These are phyloP conservation scores for Apogon hyalosoma DNA, from an alignment of 2,797 vertebrate genomes.

Conservation along the genomic window DNA sequence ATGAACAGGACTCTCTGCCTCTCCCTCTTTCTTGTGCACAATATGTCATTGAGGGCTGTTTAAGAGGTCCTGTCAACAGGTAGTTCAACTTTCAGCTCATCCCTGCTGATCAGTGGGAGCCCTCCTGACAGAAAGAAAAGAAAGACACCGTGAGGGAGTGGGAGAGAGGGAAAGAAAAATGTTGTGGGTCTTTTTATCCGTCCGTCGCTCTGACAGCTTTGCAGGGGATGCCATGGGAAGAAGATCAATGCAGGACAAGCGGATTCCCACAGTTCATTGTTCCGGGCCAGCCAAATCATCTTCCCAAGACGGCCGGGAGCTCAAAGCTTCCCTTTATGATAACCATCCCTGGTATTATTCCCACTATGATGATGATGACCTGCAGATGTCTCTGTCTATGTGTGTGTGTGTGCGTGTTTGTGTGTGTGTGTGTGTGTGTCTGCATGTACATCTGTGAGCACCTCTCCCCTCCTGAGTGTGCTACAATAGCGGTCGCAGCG, in stretches of 20 bases:
- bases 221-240: constrained; percentile 79
- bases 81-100: constrained; percentile 89
- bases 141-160: constrained; percentile 74
- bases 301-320: constrained; percentile 81
- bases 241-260: constrained; percentile 86
- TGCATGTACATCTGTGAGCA: constrained; percentile 56
- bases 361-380: constrained; percentile 82
- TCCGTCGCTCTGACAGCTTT: constrained; percentile 81
- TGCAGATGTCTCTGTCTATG: constrained; percentile 80
- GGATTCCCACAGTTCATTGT: constrained; percentile 89
- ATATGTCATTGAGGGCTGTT: constrained; percentile 89
- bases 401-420: constrained; percentile 35
- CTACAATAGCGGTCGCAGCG: constrained; percentile 80
- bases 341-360: constrained; percentile 85
- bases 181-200: constrained; percentile 82
- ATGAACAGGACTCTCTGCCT: constrained; percentile 70
- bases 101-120: constrained; percentile 77
- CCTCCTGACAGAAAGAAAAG: constrained; percentile 76
- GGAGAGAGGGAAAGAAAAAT: constrained; percentile 77
- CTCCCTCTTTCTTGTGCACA: constrained; percentile 77
- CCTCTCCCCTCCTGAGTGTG: constrained; percentile 65
- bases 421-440: constrained; percentile 40
- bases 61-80: constrained; percentile 91
- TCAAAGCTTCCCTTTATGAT: constrained; percentile 88
- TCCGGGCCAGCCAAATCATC: constrained; percentile 83